Evolutionary conservation across 2,888 invertebrate genomes (phyloP), one percentile per base, ranked within the genome.

Genomic region (Yponomeuta malinellus): DNA sequence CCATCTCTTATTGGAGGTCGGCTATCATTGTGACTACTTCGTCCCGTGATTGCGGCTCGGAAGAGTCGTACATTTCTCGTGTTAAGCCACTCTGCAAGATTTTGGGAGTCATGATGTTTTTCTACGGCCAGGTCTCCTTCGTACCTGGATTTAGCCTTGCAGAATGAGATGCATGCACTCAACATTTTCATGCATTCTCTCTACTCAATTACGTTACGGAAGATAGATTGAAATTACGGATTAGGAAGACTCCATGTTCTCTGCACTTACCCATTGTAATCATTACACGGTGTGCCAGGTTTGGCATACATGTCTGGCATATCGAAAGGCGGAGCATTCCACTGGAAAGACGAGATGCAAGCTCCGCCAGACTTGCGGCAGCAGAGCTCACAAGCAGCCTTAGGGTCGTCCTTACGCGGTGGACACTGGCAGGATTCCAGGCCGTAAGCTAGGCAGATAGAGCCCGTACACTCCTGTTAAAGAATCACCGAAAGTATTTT

Each of bases 401-500:
- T 97, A 74, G 96, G 94, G 78, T 98, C 97, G 77, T 94, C 95
- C 69, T 95, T 94, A 59, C 95, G 95, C 8, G 97, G 95, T 76
- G 95, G 95, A 85, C 98, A 98, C 86, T 98, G 98, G 83, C 99
- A 99, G 63, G 98, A 98, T 89, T 98, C 97, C 87, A 99, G 93
- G 12, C 98, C 98, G 84, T 98, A 98, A 5, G 97, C 97, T 77
- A 98, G 93, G 91, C 99, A 99, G 82, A 99, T 98, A n/a, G 98
- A 98, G 1, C 98, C 98, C 0, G 98, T 98, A 83, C 99, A 99
- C 87, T 98, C 97, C 96, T 96, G 81, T 43, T 80, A 81, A 73
- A 71, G 70, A 15, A 43, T 15, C 5, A 15, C 52, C 10, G 12
- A 8, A 52, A 52, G 5, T 33, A 33, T 33, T 33, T 4, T 52